These are phyloP conservation scores for Limnephilus auricula DNA, from an alignment of 2,888 invertebrate species.

Conservation along the genomic window DNA sequence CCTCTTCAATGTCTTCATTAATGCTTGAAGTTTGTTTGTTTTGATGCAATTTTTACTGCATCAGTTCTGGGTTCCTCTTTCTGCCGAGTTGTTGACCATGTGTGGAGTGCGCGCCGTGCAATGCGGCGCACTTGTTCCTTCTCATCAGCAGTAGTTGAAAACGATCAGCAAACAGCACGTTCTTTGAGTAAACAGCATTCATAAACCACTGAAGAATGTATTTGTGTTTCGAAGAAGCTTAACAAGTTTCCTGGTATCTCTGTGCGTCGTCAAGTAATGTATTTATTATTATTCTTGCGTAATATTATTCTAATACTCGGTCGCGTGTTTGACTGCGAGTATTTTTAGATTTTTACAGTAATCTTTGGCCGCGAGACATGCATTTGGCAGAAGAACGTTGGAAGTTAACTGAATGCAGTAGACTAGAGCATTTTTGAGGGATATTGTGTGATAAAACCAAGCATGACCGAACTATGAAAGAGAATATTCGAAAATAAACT, in stretches of 20 bases:
- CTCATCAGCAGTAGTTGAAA: slow-evolving; percentile 25
- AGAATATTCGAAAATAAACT: neutral
- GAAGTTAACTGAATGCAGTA: neutral
- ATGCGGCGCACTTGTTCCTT: neutral
- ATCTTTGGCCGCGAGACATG: neutral
- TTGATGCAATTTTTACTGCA: slow-evolving; percentile 29
- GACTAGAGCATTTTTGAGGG: neutral
- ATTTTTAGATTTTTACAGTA: neutral
- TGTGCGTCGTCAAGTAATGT: neutral
- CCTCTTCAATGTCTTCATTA: slow-evolving; percentile 24
- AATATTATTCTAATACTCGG: neutral
- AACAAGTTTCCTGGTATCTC: neutral
- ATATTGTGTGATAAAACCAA: neutral
- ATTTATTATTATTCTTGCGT: neutral
- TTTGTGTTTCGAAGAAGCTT: neutral
- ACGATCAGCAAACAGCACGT: slow-evolving; percentile 31
- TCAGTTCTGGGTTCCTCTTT: neutral
- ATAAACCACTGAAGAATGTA: slow-evolving; percentile 13
- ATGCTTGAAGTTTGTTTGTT: neutral
- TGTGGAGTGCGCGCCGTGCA: neutral
- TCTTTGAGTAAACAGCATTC: slow-evolving; percentile 9
- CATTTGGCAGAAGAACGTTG: neutral
- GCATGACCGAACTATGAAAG: neutral
- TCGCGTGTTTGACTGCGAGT: neutral
- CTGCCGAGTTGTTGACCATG: neutral